Percentiles rank a stretch among this genome's conserved stretches.
phyloP scores from a whole-genome alignment of 2,113 vertebrate genomes.

The Carettochelys insculpta region DNA sequence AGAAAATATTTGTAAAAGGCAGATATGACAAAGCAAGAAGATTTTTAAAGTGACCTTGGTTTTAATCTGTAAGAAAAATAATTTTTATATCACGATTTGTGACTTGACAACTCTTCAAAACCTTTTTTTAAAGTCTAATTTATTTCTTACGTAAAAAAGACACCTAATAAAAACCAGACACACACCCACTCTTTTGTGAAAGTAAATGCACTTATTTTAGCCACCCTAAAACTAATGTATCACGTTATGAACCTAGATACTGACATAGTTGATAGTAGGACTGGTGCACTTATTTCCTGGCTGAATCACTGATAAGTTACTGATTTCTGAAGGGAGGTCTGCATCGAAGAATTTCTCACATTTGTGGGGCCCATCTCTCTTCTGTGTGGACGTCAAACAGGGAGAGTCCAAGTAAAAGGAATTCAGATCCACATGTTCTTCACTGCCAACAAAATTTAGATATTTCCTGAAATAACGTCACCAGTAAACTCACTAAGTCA shows the following conservation, averaged over 20 bases:
- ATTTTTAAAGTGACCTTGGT: not conserved
- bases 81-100: not conserved
- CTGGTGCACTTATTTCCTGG: not conserved
- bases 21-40: not conserved
- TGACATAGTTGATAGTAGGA: conserved; percentile 29
- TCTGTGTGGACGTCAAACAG: conserved; percentile 12
- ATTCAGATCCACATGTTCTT: conserved; percentile 9
- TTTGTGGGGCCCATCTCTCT: not conserved
- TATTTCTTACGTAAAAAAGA: not conserved
- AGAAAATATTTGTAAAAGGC: not conserved
- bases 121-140: not conserved
- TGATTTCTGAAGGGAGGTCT: conserved; percentile 35
- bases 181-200: not conserved
- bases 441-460: conserved; percentile 48
- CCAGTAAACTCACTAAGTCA: not conserved
- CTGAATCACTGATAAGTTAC: conserved; percentile 16
- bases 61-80: not conserved
- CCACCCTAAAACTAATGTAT: not conserved
- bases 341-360: not conserved
- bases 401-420: conserved; percentile 28
- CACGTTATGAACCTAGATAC: not conserved
- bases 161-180: not conserved
- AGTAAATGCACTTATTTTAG: not conserved
- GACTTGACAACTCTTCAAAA: not conserved
- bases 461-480: not conserved